Evolutionary conservation across 2,888 invertebrate genomes (phyloP), one percentile per base, ranked within the genome.

Genomic region (Odontocolon sp.): DNA sequence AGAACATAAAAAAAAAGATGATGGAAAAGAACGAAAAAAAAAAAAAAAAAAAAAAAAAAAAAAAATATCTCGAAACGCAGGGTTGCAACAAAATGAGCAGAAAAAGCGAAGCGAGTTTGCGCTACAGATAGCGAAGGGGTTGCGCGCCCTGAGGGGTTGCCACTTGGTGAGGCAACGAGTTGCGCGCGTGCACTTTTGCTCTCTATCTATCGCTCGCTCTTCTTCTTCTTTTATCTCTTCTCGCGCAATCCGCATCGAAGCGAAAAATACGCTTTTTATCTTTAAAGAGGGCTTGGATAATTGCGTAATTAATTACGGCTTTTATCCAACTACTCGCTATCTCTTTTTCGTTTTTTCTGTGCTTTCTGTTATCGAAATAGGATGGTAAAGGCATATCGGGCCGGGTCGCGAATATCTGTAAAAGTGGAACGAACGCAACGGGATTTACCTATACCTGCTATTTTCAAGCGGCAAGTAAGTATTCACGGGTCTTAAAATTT

Each of bases 261-360:
- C 81, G 83, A 85, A 85, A 87, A 87, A 85, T 84, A 85, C 82
- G 84, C 76, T 81, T 86, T 85, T 85, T 84, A 85, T 84, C 82
- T 84, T 74, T 80, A 80, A 81, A 81, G 77, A 80, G 80, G 82
- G 71, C 79, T 52, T 73, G 83, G 86, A 84, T 88, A 88, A 89
- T 87, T 86, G 85, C 84, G 84, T 86, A 87, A 88, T 88, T 88
- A 86, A 87, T 88, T 87, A 87, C 83, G 75, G 82, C 81, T 83
- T 84, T 86, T 85, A 86, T 87, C 84, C 83, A 69, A 79, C 77
- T 79, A 75, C 64, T 28, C 23, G 38, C 72, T 79, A 80, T 81
- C 76, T 76, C 69, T 77, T 76, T 66, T 73, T n/a, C n/a, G n/a
- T n/a, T n/a, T 72, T 57, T 50, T 59, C 23, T 38, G 56, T 36